Evolutionary conservation across 2,888 invertebrate genomes (phyloP).

Genomic region (Aphrophora alni): DNA sequence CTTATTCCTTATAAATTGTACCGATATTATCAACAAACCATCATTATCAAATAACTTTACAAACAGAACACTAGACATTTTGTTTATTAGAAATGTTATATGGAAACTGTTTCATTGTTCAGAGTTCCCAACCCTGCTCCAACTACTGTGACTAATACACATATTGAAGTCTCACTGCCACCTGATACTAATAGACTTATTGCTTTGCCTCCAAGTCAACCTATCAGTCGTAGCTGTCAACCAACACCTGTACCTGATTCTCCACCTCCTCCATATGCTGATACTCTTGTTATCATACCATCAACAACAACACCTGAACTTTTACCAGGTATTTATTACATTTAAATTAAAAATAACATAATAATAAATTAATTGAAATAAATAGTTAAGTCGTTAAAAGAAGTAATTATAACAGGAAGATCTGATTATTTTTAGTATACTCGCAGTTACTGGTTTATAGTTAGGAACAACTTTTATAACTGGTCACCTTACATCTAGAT

Average conservation of each 20-base stretch:
- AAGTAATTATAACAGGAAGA: no score
- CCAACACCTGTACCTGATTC: conserved; percentile 50
- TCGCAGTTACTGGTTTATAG: no score
- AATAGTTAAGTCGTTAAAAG: no score
- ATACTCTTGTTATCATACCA: neutral
- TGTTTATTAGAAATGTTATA: neutral
- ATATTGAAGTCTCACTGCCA: conserved; percentile 11
- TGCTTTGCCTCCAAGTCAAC: neutral
- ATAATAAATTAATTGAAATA: no score
- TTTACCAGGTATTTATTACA: conserved; percentile 20
- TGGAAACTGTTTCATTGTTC: neutral
- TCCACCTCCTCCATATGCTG: conserved; percentile 50
- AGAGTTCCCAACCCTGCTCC: neutral
- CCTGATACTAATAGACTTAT: conserved; percentile 26
- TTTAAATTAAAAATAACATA: no score
- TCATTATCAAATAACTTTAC: no score
- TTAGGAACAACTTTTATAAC: no score
- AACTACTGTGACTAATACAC: neutral
- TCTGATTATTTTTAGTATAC: no score
- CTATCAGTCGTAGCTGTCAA: conserved; percentile 45
- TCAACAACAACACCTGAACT: neutral
- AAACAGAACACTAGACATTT: conserved; percentile 18
- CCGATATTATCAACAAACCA: no score
- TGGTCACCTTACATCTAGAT: no score
- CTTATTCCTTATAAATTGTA: no score